Base-by-base conservation (phyloP, 2,888 invertebrate species). In the Trichogramma dendrolimi region DNA sequence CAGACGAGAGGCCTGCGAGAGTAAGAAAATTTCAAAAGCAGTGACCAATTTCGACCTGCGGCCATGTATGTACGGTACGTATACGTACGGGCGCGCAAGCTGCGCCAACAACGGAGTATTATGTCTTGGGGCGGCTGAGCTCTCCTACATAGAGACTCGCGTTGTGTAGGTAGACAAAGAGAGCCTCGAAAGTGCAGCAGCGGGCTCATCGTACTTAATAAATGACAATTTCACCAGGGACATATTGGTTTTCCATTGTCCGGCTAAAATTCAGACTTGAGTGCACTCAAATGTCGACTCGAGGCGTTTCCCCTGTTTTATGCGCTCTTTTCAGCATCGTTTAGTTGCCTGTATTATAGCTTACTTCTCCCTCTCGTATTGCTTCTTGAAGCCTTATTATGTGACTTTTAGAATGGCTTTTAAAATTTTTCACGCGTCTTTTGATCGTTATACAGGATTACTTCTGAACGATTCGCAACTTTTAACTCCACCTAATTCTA, bases 261-360 rank as follows among this genome's bases (percentile, higher is more conserved):
- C 55, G 27, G 27, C 46, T 60, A 70, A 75, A 69, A 74, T 73
- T 77, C 69, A 70, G 71, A 73, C 72, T 74, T 73, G 73, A 75
- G 76, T 77, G 76, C 74, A 75, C 76, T 78, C 70, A 72, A 76
- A 78, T 78, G 72, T 74, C 68, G 65, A 64, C 64, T 65, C 65
- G 66, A 72, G 77, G 76, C 75, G 76, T 75, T 75, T 68, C 64
- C 59, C 62, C 10, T 6, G 4, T 27, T 27, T 27, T 27, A 27
- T 27, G 27, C 3, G 27, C 27, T 27, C 27, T 27, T 27, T 27
- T 27, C 27, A 27, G 27, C 27, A 27, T 27, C 27, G 27, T 27
- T 27, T 27, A 27, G 27, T 27, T 27, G 27, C 27, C 27, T 27
- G 10, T 7, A 43, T 27, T 42, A 27, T 41, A 41, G 27, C 41